phyloP scores from a whole-genome alignment of 2,113 vertebrate genomes.

The Etia nguti region DNA sequence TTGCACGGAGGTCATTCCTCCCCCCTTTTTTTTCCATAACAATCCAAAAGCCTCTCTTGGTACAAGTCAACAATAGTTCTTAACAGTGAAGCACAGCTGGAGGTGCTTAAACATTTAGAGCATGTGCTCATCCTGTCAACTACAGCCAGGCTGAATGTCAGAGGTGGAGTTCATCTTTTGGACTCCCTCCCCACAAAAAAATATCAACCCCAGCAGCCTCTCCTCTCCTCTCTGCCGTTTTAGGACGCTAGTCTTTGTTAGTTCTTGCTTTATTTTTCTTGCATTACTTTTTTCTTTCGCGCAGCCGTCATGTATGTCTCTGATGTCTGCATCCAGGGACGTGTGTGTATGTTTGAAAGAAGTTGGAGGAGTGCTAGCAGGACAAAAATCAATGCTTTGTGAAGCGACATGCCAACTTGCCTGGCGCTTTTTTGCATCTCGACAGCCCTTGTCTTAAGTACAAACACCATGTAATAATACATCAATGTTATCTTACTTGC shows the following conservation, averaged over 20 bases:
- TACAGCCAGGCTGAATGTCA: conserved; percentile 59
- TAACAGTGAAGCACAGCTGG: conserved; percentile 72
- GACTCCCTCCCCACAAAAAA: conserved; percentile 1
- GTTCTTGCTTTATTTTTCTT: not conserved
- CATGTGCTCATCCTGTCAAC: conserved; percentile 57
- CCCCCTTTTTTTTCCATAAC: conserved; percentile 15
- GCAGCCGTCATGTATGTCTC: not conserved
- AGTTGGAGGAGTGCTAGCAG: not conserved
- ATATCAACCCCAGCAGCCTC: conserved; percentile 19
- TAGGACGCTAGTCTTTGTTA: not conserved
- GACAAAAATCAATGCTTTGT: not conserved
- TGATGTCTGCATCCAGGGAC: not conserved
- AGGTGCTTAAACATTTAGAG: conserved; percentile 64
- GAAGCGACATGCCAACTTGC: not conserved
- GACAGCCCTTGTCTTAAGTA: not conserved
- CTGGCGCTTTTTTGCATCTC: not conserved
- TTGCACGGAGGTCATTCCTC: conserved; percentile 3
- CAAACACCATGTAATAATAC: conserved; percentile 40
- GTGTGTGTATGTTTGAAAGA: not conserved
- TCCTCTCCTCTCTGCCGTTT: conserved; percentile 15
- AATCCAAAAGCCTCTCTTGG: conserved; percentile 37
- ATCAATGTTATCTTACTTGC: conserved; percentile 57
- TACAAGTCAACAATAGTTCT: conserved; percentile 68
- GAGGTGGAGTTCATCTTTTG: conserved; percentile 64
- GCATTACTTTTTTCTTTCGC: not conserved